These are phyloP conservation scores for Sebastolobus altivelis DNA, from an alignment of 2,797 vertebrate genomes.

Conservation along the genomic window DNA sequence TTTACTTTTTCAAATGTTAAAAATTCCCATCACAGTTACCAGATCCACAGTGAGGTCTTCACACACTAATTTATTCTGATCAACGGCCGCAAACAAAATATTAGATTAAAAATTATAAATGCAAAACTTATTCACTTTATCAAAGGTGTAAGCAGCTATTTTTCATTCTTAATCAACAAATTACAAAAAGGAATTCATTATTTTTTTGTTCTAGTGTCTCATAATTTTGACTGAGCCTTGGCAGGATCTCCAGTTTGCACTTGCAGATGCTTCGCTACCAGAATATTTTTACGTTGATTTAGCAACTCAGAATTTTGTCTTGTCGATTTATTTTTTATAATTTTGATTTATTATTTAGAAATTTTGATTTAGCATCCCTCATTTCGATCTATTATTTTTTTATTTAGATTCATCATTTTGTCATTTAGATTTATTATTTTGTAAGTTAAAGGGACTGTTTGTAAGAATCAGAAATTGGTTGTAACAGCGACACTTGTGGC, in stretches of 20 bases:
- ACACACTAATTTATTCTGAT: neutral
- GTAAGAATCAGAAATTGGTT: too few species aligned
- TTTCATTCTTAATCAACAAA: neutral
- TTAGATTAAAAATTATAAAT: neutral
- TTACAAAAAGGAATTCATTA: neutral
- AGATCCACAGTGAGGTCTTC: neutral
- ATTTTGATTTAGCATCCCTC: neutral
- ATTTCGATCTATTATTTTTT: neutral
- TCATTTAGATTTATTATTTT: too few species aligned
- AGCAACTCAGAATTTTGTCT: neutral
- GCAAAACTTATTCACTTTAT: neutral
- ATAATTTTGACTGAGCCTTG: too few species aligned
- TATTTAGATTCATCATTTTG: neutral
- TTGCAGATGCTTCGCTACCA: too few species aligned
- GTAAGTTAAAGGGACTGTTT: too few species aligned
- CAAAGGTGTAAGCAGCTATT: neutral
- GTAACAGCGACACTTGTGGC: too few species aligned
- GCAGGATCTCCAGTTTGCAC: too few species aligned
- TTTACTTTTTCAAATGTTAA: neutral
- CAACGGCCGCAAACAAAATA: neutral
- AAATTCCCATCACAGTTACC: neutral
- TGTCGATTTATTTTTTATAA: neutral
- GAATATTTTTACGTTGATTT: too few species aligned
- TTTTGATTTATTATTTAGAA: neutral
- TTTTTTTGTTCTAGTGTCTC: neutral